Evolutionary conservation across 2,888 invertebrate genomes (phyloP), one percentile per base, ranked within the genome.

Genomic region (Ethmia dodecea): DNA sequence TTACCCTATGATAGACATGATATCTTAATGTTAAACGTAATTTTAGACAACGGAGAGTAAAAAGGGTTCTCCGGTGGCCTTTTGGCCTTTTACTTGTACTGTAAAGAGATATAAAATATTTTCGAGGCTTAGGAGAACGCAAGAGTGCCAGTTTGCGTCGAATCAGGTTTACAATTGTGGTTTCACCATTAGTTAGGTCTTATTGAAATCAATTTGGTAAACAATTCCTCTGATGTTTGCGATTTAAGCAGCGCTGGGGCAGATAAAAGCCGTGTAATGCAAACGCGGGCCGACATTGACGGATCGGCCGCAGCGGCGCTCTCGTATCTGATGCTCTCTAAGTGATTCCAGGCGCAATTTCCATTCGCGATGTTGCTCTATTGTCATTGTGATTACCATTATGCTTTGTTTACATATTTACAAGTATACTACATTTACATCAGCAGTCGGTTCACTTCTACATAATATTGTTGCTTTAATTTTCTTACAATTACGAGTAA

Each of bases 191-290:
- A 72, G 67, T 71, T 73, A 71, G 71, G 71, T 68, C 60, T 77
- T 77, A 79, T 81, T 78, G 83, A 75, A 83, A 83, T 81, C 81
- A 79, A 83, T 86, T 84, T 78, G 77, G 84, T 76, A 72, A 79
- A 81, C 83, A 83, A 71, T 55, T 59, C 65, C 63, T 74, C 69
- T 70, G 78, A 80, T 81, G 80, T 78, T 73, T 71, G 78, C 79
- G 78, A 83, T 83, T 78, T 70, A 71, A 77, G 64, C 60, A 67
- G 66, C 69, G 71, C 70, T 62, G 57, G 66, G 58, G 66, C 74
- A 74, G 83, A 84, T 84, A 84, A 83, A 81, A 67, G 78, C 75
- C 62, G 70, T 73, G 81, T 75, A 84, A 86, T 81, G 83, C 81
- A 83, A 83, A 83, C 81, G 67, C 74, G 52, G 71, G 45, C 67